phyloP scores from a whole-genome alignment of 1,140 invertebrate species.

The Asobara japonica region DNA sequence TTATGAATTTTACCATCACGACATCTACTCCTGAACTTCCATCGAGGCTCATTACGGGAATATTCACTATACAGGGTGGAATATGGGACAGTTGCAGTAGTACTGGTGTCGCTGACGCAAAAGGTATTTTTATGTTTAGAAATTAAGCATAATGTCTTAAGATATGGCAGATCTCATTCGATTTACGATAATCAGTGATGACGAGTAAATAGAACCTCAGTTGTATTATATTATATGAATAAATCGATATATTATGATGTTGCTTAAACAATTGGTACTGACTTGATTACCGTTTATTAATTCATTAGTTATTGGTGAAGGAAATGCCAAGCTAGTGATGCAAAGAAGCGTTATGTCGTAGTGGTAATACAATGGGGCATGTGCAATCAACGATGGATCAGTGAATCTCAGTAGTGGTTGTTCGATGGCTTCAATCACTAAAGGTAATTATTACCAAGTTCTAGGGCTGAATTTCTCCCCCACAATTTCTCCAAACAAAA shows the following conservation, averaged over 20 bases:
- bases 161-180: not conserved
- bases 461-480: no score
- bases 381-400: no score
- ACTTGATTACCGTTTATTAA: not conserved
- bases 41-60: not conserved
- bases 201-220: not conserved
- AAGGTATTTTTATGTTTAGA: not conserved
- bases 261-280: not conserved
- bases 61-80: constrained; percentile 19
- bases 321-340: no score
- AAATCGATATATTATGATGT: not conserved
- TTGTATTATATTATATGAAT: constrained; percentile 11
- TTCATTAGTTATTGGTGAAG: not conserved
- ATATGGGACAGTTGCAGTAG: constrained; percentile 28
- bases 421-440: no score
- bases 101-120: constrained; percentile 29
- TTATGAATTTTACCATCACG: not conserved
- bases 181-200: not conserved
- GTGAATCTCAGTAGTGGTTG: no score
- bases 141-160: not conserved
- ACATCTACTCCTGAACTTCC: not conserved
- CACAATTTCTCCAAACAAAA: no score
- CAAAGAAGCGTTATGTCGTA: no score
- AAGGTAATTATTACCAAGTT: no score
- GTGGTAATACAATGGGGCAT: no score